Base-by-base conservation (phyloP, 2,797 vertebrate genomes). In the Rhabdomys pumilio region DNA sequence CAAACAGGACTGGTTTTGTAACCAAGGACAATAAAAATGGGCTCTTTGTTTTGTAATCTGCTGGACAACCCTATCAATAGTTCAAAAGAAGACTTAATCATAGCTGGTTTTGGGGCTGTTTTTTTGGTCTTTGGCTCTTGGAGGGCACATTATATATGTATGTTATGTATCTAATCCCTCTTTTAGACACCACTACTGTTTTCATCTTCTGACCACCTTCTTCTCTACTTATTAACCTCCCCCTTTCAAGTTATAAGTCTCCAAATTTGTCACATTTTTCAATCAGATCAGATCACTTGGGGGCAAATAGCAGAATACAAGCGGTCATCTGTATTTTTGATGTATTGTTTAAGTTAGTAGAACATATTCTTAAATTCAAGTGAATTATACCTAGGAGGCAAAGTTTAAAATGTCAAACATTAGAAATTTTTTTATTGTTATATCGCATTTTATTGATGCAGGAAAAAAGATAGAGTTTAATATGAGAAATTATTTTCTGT, bases 401-500 rank as follows among this genome's bases (percentile, higher is more conserved):
- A 93, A 77, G 89, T 69, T 82, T 77, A 61, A 84, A 4, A 77
- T 15, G 69, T 87, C 22, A 61, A 83, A 47, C 84, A 84, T 15
- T 73, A 41, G 72, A 83, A 79, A 24, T 31, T 22, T n/a, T n/a
- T 75, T 55, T 69, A 92, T 41, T 72, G 0, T 83, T 77, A 82
- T 3, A 1, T 31, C 19, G 12, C 53, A 38, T 69, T 87, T 94
- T 79, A 82, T 79, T 73, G 24, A 9, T 4, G 41, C 73, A 69
- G 1, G 75, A 93, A 67, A 67, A 15, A 41, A 5, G 11, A 76
- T 72, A 69, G 26, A 77, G 47, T 93, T 95, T 92, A 44, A 79
- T 19, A 14, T n/a, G 24, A 94, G 41, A 84, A 88, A 61, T 88
- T 69, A 84, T 94, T 91, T 95, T 75, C 38, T 67, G 73, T 44